Percentiles rank a stretch among this genome's conserved stretches.
phyloP scores from a whole-genome alignment of 2,888 invertebrate genomes.

The Andrena hattorfiana region DNA sequence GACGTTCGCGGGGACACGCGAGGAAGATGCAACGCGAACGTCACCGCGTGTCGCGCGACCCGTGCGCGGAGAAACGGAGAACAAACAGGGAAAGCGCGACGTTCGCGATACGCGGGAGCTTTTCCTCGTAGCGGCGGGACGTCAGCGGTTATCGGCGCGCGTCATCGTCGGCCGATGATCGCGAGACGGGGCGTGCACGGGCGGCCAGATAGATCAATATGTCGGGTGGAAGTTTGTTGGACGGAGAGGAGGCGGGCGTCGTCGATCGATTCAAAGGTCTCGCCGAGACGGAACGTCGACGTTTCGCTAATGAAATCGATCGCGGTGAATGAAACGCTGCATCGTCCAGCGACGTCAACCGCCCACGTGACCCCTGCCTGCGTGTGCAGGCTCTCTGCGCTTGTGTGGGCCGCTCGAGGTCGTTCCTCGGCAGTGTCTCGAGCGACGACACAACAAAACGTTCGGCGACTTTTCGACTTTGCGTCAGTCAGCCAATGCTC shows the following conservation, averaged over 20 bases:
- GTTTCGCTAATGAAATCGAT: slow-evolving; percentile 68
- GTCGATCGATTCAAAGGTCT: slow-evolving; percentile 56
- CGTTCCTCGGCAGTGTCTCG: slow-evolving; percentile 47
- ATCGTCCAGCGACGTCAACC: slow-evolving; percentile 64
- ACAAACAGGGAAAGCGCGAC: slow-evolving; percentile 38
- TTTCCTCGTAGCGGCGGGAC: slow-evolving; percentile 21
- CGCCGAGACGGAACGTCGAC: slow-evolving; percentile 47
- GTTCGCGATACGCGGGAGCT: slow-evolving; percentile 12
- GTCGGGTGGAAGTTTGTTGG: slow-evolving; percentile 40
- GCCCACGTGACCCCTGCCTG: slow-evolving; percentile 59
- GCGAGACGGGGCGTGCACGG: slow-evolving; percentile 15
- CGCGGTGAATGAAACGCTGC: slow-evolving; percentile 64
- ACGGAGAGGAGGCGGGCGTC: slow-evolving; percentile 11
- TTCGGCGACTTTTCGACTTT: slow-evolving; percentile 36
- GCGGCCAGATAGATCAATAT: slow-evolving; percentile 39
- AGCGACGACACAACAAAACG: slow-evolving; percentile 50
- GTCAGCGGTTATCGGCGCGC: slow-evolving; percentile 43
- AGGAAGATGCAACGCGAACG: slow-evolving; percentile 58
- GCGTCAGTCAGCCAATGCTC: slow-evolving; percentile 36
- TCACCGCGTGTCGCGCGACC: slow-evolving; percentile 67
- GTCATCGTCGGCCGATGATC: slow-evolving; percentile 56
- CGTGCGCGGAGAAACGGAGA: slow-evolving; percentile 56
- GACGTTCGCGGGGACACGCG: slow-evolving; percentile 69
- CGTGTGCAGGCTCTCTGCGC: not conserved
- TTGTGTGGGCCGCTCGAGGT: slow-evolving; percentile 50